Conservation (phyloP, 2,888 invertebrate species). For the Phyllotreta cruciferae region DNA sequence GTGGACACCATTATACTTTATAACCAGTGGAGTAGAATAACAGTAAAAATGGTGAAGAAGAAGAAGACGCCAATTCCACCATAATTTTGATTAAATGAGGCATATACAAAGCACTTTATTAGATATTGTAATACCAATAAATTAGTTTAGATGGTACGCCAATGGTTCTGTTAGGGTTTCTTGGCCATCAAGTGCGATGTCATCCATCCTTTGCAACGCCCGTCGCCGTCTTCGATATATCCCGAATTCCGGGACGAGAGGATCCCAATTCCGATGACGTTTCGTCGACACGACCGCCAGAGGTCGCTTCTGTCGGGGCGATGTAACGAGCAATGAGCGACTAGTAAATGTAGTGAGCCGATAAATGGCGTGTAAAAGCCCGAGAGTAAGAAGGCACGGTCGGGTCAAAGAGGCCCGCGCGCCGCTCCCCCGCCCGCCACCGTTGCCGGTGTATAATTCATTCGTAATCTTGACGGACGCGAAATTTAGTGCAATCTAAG, state of each 20-base stretch:
- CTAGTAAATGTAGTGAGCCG: constrained; percentile 60
- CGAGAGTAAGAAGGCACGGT: constrained; percentile 43
- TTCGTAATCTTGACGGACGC: constrained; percentile 63
- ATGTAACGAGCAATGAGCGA: constrained; percentile 51
- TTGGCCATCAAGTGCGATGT: constrained; percentile 7
- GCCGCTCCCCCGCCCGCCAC: constrained; percentile 52
- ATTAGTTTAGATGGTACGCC: constrained; percentile 4
- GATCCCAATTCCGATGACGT: constrained; percentile 11
- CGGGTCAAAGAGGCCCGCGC: constrained; percentile 54
- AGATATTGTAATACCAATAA: no score
- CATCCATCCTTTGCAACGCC: constrained; percentile 9
- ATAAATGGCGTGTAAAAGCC: constrained; percentile 60
- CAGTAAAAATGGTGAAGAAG: no score
- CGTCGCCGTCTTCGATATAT: constrained; percentile 2
- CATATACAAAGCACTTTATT: no score
- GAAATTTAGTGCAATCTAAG: background rate
- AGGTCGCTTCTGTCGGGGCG: constrained; percentile 55
- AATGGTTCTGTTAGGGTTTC: constrained; percentile 1
- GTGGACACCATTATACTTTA: background rate
- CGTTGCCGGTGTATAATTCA: constrained; percentile 67
- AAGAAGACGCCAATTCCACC: no score
- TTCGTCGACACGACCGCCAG: constrained; percentile 10
- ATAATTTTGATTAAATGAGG: no score
- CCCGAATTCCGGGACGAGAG: background rate
- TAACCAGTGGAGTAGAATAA: background rate